Base-by-base conservation (phyloP, 2,888 invertebrate species). In the Chymomyza fuscimana region DNA sequence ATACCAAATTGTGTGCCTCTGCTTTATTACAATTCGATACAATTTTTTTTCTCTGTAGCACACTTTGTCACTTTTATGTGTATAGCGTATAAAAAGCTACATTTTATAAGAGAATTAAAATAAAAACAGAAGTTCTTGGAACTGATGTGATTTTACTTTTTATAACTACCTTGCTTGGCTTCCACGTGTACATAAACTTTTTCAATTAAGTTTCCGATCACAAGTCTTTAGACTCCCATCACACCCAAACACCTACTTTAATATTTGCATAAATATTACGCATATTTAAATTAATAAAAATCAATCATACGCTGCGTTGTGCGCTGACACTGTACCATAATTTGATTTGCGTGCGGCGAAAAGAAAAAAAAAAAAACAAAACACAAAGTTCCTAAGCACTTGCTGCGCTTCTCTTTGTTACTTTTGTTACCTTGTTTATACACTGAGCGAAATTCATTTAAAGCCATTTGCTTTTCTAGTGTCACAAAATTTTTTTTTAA, bases 141-240 rank as follows among this genome's bases (percentile, higher is more conserved):
- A 32, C 9, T 32, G 9, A 32, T 9, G 9, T 32, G 32, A 1
- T 12, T 46, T 46, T 46, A 46, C 7, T 5, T 46, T 46, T 12
- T 12, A 2, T 25, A 25, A 7, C 40, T 12, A 46, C 12, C 40
- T 46, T 46, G 6, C 9, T 46, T 46, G 40, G 40, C 40, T 46
- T 46, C 40, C 63, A 60, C 76, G 72, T 70, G 79, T 73, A 81
- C 4, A 12, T 12, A 46, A 83, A 83, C 88, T 83, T 86, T 86
- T 77, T 83, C 81, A 86, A 88, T 86, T 83, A 86, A 83, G 81
- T 71, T 76, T 84, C 82, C 86, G 12, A 12, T 46, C 12, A 46
- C 2, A 12, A 46, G 40, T 12, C 12, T 10, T 46, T 1, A 46
- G 40, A 46, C 40, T 10, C 40, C 4, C 9, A 12, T 1, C 40